Evolutionary conservation across 1,140 invertebrate genomes (phyloP), one percentile per base, ranked within the genome.

Genomic region (Nilaparvata lugens): DNA sequence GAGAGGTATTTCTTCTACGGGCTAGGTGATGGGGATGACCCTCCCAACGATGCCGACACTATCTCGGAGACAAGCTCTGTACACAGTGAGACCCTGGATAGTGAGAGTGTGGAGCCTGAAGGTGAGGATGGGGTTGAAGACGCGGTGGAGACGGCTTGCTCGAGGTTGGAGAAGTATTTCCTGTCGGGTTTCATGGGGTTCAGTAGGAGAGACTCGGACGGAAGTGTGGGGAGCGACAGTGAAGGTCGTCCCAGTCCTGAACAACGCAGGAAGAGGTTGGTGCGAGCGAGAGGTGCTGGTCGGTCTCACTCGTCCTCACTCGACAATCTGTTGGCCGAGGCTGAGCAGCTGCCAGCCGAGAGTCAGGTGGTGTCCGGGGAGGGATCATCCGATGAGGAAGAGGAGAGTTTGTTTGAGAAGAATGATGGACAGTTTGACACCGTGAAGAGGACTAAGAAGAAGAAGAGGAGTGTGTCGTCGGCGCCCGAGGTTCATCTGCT

Each of bases 1-100:
- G 91, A 95, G 71, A 93, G 93, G 71, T 95, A 95, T 71, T 95
- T 93, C 75, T 91, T 90, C 72, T 93, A 88, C 66, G 88, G 84
- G 0, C 76, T 93, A 28, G 88, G 87, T 6, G 85, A 86, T 69
- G 87, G 86, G 48, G 77, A 80, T 52, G 76, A 75, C 62, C 65
- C 79, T 67, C 75, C 81, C 52, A 75, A 76, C 62, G 65, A 71
- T 0, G 80, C 88, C 21, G 88, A 94, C 68, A 85, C 83, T 16
- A 78, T 88, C 54, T 93, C 91, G 0, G 92, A 95, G 74, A 89
- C 88, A 4, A 92, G 89, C 56, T 93, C 89, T 38, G 85, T 92
- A 63, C 89, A 88, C 68, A 91, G 88, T 59, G 90, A 93, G 72
- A 85, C 85, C 38, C 69, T 87, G 56, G 89, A 91, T 66, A 88